Base-by-base conservation (phyloP, 2,113 vertebrate genomes). In the Platichthys flesus region DNA sequence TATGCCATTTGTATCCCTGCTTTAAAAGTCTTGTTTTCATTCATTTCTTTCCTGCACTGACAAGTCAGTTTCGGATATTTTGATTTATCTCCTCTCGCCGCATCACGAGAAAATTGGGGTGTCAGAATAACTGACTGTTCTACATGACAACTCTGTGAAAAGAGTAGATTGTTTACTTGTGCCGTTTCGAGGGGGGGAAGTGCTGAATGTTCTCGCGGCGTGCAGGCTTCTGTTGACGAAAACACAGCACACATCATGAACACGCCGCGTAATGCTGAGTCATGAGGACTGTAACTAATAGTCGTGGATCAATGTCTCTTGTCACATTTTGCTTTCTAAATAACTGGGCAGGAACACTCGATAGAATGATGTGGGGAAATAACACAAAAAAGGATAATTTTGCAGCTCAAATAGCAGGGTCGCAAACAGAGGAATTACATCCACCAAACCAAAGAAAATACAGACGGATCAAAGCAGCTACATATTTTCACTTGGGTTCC, bases 291-390 rank as follows among this genome's bases (percentile, higher is more conserved):
- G 71, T 42, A 74, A 78, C 51, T 57, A 75, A 70, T 57, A 76
- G 56, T 45, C 0, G 4, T 9, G 66, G 63, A n/a, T 75, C 57
- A 76, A 77, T 68, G 74, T 68, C 86, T 67, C 55, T 20, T 74
- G 77, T 83, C 74, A 83, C 24, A 78, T 76, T 87, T 64, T 70
- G 37, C 15, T 69, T 85, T 23, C 45, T 51, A 42, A 85, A 71
- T 67, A 74, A 76, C 58, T 9, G 3, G 0, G 8, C 35, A 6
- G 40, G n/a, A 47, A 51, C 57, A 56, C 21, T 76, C 26, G 21
- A 31, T 60, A 35, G 20, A 18, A 15, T 2, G 56, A 56, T 12
- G 9, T 24, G 54, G n/a, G 23, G 5, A 20, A 20, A 51, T 14
- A 15, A 47, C 1, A 47, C 9, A 47, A 15, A 47, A 47, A 20